Base-by-base conservation (phyloP, 1,140 invertebrate genomes). In the Hypsibius dujardini region DNA sequence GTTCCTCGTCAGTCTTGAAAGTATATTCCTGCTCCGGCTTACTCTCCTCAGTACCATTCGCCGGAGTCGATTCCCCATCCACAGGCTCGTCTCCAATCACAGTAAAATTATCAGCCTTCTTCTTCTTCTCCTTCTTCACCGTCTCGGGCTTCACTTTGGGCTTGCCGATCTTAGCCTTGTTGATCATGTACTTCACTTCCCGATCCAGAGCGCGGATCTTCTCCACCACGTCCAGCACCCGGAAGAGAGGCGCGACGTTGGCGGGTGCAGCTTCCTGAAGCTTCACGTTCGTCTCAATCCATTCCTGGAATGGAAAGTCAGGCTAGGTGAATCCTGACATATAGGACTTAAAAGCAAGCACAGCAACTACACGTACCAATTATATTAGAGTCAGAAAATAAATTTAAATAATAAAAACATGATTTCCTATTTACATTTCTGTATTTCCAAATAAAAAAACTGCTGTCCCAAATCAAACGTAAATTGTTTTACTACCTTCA, bases 181-280 rank as follows among this genome's bases (percentile, higher is more conserved):
- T 94, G 0, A 94, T 81, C 46, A 97, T 81, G 81, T 95, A 95
- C 78, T 95, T 92, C 42, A 95, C 87, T 83, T 96, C 92, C 72
- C 92, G 83, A 77, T 95, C 92, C 47, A 97, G 81, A 46, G 84
- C 79, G 1, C 83, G 81, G 84, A 94, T 90, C 81, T 94, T 96
- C 72, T 91, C 87, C 2, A 85, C 85, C 71, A 96, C 86, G 67
- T 86, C 85, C 75, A 88, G 87, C 2, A 94, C 84, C 40, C 88
- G 88, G 40, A 95, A 79, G 74, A 87, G 87, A 0, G 94, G 85
- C 28, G 86, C 83, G 71, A 89, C 87, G 74, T 85, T 83, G 59
- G 84, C 83, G 70, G 86, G 84, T 2, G 86, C 76, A 71, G 85
- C 84, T 45, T 85, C 81, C 76, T 93, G 90, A 76, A 88, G 87